Evolutionary conservation across 2,113 vertebrate genomes (phyloP).

Genomic region (Odontophorus gujanensis): DNA sequence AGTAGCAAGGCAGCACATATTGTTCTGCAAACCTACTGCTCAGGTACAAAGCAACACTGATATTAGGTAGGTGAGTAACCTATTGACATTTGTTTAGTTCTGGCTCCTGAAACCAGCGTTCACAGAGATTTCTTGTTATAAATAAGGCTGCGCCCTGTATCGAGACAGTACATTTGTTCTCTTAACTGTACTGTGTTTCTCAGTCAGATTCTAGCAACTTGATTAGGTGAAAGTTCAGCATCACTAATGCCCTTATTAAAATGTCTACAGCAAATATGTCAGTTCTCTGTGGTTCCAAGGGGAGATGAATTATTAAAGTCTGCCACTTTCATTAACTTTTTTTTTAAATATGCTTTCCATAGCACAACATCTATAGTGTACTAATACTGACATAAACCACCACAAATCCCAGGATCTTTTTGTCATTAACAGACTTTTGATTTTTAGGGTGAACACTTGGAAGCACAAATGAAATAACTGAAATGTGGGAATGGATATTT

Average conservation of each 20-base stretch:
- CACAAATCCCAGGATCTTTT: neutral
- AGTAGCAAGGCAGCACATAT: neutral
- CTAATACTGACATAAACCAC: neutral
- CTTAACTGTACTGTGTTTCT: too few species aligned
- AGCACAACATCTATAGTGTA: neutral
- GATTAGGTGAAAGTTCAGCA: neutral
- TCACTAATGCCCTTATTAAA: conserved; percentile 8
- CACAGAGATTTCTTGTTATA: neutral
- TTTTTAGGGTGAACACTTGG: neutral
- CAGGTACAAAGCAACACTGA: neutral
- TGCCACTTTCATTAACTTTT: neutral
- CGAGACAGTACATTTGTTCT: neutral
- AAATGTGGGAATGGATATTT: neutral
- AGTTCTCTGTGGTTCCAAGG: neutral
- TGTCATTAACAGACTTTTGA: neutral
- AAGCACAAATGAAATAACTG: neutral
- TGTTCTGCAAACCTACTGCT: neutral
- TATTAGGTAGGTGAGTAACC: neutral
- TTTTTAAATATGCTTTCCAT: neutral
- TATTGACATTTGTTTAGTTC: neutral
- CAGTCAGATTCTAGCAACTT: neutral
- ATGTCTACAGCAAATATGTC: neutral
- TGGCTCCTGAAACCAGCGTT: neutral
- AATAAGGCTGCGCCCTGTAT: neutral
- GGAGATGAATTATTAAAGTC: neutral